Conservation (phyloP, 2,888 invertebrate genomes). For the Lasioglossum morio region DNA sequence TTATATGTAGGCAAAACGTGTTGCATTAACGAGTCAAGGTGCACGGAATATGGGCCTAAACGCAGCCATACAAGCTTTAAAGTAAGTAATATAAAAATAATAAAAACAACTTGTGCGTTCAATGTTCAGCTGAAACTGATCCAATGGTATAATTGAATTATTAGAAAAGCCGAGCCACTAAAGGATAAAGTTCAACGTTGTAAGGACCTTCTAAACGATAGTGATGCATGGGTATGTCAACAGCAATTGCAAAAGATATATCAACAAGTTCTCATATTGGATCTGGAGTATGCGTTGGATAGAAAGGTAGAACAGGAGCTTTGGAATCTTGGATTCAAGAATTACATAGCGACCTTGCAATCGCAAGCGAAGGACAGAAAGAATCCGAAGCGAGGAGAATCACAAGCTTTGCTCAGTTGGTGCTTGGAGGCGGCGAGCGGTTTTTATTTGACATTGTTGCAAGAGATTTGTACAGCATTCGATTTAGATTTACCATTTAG, state of each 20-base stretch:
- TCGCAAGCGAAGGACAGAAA: slow-evolving; percentile 92
- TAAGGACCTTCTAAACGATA: slow-evolving; percentile 86
- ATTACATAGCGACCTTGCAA: slow-evolving; percentile 93
- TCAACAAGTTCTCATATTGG: slow-evolving; percentile 89
- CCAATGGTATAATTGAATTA: background rate
- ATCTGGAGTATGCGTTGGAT: slow-evolving; percentile 94
- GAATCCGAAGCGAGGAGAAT: slow-evolving; percentile 91
- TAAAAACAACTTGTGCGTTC: background rate
- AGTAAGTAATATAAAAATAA: slow-evolving; percentile 85
- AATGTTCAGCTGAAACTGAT: background rate
- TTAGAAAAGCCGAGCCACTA: slow-evolving; percentile 90
- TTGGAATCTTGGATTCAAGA: slow-evolving; percentile 95
- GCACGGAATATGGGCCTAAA: slow-evolving; percentile 89
- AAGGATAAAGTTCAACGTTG: slow-evolving; percentile 89
- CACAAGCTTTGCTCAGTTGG: slow-evolving; percentile 91
- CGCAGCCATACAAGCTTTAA: slow-evolving; percentile 91
- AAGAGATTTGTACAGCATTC: slow-evolving; percentile 93
- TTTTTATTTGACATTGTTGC: slow-evolving; percentile 92
- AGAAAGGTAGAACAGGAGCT: slow-evolving; percentile 95
- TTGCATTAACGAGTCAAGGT: slow-evolving; percentile 61
- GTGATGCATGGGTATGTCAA: slow-evolving; percentile 86
- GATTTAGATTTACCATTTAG: slow-evolving; percentile 92
- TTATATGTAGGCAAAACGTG: slow-evolving; percentile 66
- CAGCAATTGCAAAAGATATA: slow-evolving; percentile 84
- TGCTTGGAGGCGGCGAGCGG: slow-evolving; percentile 94